A percentile compares a stretch with the other conserved stretches of the same genome.
Evolutionary conservation across 1,140 invertebrate genomes (phyloP).

Genomic region (Paramacrobiotus metropolitanus): DNA sequence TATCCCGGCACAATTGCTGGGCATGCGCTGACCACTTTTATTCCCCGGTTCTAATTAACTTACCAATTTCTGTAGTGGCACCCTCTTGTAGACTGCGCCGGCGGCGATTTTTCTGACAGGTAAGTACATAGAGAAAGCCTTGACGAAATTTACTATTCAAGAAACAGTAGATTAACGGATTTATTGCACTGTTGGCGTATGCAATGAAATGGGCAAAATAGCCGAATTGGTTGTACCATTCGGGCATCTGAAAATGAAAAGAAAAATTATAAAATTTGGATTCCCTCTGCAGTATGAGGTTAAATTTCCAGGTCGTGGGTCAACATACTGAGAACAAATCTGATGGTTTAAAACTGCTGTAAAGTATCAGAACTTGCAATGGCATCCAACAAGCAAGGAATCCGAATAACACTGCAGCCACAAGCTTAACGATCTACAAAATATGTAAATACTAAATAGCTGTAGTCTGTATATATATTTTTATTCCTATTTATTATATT

Average conservation of each 20-base stretch:
- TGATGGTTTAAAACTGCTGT: too few species aligned
- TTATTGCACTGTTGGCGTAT: constrained; percentile 27
- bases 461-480: neutral
- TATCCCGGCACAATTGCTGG: too few species aligned
- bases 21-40: too few species aligned
- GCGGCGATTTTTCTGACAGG: neutral
- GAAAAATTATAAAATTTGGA: too few species aligned
- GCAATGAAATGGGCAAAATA: constrained; percentile 25
- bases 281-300: too few species aligned
- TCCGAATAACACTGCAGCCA: neutral
- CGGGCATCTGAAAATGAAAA: constrained; percentile 26
- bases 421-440: neutral
- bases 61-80: neutral
- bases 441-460: too few species aligned
- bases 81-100: neutral
- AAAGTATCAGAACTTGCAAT: constrained; percentile 17
- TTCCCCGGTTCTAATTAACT: neutral
- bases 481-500: neutral
- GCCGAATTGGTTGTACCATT: constrained; percentile 24
- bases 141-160: constrained; percentile 24
- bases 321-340: too few species aligned
- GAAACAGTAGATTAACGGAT: constrained; percentile 28
- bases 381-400: constrained; percentile 21
- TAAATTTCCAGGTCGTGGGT: too few species aligned
- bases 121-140: constrained; percentile 4